Conservation (phyloP, 2,113 vertebrate genomes). For the Sylvietta virens region DNA sequence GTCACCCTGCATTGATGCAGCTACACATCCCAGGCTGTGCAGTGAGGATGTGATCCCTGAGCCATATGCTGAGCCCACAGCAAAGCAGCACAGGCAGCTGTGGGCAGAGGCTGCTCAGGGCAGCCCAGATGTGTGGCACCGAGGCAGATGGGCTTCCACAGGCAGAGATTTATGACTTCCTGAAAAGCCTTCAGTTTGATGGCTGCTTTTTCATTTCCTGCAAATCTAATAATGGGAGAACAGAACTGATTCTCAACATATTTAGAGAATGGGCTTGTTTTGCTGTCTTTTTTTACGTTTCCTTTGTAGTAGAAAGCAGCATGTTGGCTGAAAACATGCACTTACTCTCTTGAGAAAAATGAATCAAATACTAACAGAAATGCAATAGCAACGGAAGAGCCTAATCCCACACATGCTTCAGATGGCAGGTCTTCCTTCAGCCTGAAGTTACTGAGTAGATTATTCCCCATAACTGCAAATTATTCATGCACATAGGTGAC, state of each 20-base stretch:
- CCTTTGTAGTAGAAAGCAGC: constrained; percentile 14
- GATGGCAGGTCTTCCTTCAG: background rate
- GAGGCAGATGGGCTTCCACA: constrained; percentile 25
- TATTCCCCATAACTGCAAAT: background rate
- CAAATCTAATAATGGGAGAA: constrained; percentile 47
- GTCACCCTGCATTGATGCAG: fast-evolving
- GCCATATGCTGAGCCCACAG: fast-evolving
- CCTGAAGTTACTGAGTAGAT: background rate
- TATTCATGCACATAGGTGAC: background rate
- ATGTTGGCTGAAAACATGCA: background rate
- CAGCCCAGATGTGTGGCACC: background rate
- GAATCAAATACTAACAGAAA: constrained; percentile 13
- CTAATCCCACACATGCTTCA: background rate
- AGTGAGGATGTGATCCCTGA: fast-evolving
- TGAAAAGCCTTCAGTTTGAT: constrained; percentile 18
- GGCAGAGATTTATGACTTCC: constrained; percentile 11
- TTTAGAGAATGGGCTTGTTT: constrained; percentile 6
- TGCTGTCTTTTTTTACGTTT: constrained; percentile 8
- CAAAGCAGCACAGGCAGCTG: background rate
- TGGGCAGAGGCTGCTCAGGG: background rate
- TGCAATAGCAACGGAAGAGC: background rate
- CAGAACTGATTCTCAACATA: constrained; percentile 30
- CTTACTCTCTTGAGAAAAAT: constrained; percentile 11
- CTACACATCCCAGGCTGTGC: background rate
- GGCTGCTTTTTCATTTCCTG: constrained; percentile 44